Conservation (phyloP, 2,113 vertebrate genomes). For the Eurypyga helias region DNA sequence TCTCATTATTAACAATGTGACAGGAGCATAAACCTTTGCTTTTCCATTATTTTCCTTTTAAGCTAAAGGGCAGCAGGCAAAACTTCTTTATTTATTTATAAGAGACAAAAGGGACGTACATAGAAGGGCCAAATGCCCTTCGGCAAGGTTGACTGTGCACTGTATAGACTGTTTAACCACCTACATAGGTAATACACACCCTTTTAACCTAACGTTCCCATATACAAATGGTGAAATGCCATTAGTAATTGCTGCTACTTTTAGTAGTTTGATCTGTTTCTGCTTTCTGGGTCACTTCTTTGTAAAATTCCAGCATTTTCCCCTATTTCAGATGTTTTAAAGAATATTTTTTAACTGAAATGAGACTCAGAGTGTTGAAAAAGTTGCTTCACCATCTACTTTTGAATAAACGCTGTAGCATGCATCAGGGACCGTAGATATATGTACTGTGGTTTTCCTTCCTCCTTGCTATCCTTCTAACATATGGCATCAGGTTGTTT, state of each 20-base stretch:
- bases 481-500: background rate
- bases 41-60: background rate
- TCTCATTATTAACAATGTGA: background rate
- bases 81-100: background rate
- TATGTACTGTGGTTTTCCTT: background rate
- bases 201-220: background rate
- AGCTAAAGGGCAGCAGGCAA: background rate
- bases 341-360: background rate
- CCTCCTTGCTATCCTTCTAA: background rate
- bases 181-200: background rate
- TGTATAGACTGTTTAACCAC: background rate
- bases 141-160: background rate
- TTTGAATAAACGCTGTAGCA: background rate
- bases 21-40: background rate
- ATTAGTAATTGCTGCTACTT: background rate
- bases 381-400: background rate
- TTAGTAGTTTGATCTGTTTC: background rate
- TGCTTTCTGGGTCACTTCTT: background rate
- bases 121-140: background rate
- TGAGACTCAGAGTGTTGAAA: background rate
- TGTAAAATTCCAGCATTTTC: background rate
- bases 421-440: background rate
- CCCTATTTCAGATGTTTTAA: background rate
- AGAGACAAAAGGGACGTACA: background rate
- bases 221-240: background rate